Evolutionary conservation across 2,113 vertebrate genomes (phyloP).

Genomic region (Eretmochelys imbricata): DNA sequence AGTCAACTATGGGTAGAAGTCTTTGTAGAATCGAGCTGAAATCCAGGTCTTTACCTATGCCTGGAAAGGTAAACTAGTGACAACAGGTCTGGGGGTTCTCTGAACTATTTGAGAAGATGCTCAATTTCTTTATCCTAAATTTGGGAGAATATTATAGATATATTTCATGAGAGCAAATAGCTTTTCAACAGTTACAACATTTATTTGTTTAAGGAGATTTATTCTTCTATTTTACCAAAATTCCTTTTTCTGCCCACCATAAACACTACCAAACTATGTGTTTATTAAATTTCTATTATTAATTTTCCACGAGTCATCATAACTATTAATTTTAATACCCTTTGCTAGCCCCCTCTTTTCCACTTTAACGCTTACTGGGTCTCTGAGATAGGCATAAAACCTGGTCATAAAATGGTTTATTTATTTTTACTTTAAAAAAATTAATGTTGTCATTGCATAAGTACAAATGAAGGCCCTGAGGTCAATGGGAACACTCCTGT

Average conservation of each 20-base stretch:
- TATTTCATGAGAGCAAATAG: not conserved
- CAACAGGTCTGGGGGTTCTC: not conserved
- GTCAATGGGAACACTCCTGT: not conserved
- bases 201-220: not conserved
- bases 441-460: not conserved
- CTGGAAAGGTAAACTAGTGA: not conserved
- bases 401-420: not conserved
- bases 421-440: not conserved
- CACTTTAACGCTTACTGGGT: not conserved
- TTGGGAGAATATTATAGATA: not conserved
- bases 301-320: not conserved
- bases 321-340: not conserved
- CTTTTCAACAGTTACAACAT: not conserved
- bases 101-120: not conserved
- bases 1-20: not conserved
- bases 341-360: not conserved
- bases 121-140: not conserved
- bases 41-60: rapidly evolving
- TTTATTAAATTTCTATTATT: not conserved
- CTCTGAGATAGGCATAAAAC: not conserved
- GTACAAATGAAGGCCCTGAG: not conserved
- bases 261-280: not conserved
- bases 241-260: not conserved
- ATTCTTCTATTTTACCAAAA: not conserved
- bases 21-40: not conserved